Conservation (phyloP, 2,113 vertebrate species). For the Macrotus californicus region DNA sequence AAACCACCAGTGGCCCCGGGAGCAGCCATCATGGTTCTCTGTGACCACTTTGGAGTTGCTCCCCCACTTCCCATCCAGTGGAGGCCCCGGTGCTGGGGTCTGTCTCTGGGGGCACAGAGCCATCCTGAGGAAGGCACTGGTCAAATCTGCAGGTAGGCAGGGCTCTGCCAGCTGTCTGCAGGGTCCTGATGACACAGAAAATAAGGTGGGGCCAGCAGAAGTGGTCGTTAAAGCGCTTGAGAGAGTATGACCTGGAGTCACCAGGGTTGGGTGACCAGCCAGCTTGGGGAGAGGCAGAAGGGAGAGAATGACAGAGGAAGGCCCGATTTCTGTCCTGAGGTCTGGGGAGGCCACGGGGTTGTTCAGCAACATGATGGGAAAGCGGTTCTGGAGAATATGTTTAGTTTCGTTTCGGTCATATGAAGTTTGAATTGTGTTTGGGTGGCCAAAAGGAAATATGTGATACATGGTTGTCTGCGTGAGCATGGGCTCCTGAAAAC, state of each 20-base stretch:
- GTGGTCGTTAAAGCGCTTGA: background rate
- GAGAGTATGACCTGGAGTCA: background rate
- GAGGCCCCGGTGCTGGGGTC: background rate
- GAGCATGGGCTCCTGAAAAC: background rate
- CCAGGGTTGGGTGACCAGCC: background rate
- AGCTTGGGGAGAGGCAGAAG: background rate
- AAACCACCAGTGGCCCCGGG: background rate
- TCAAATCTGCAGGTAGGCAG: background rate
- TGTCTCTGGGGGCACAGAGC: background rate
- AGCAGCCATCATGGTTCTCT: background rate
- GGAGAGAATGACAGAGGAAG: background rate
- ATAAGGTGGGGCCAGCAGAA: background rate
- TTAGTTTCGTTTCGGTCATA: background rate
- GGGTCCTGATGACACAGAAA: background rate
- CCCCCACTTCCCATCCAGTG: too few species aligned
- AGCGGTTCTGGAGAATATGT: too few species aligned
- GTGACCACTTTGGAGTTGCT: background rate
- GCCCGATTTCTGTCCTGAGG: background rate
- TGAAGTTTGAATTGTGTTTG: background rate
- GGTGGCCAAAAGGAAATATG: too few species aligned
- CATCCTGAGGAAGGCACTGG: background rate
- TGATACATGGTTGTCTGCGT: accelerated
- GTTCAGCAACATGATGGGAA: background rate
- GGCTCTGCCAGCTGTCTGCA: background rate
- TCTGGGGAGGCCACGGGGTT: background rate